These are phyloP conservation scores for Grammomys surdaster DNA, from an alignment of 2,113 vertebrate genomes.

Conservation along the genomic window DNA sequence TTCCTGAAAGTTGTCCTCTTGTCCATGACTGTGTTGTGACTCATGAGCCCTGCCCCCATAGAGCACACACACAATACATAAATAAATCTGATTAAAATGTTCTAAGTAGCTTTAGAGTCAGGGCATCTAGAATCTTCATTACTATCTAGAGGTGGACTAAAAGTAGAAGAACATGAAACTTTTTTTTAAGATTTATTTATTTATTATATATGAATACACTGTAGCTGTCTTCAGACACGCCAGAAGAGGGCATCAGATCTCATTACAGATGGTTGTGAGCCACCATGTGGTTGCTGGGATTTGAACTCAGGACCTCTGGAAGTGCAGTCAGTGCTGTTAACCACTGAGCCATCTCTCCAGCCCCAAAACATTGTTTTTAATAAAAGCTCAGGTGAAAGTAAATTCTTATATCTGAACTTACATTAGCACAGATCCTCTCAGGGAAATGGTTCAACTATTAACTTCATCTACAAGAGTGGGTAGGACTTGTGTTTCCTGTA, in stretches of 20 bases:
- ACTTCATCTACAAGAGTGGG: background rate
- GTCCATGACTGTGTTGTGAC: background rate
- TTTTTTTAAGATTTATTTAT: background rate
- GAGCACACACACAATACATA: background rate
- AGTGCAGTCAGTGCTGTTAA: too few relatives aligned
- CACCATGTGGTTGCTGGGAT: too few relatives aligned
- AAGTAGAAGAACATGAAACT: background rate
- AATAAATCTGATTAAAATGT: background rate
- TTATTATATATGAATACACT: too few relatives aligned
- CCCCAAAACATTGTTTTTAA: background rate
- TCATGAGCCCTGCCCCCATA: background rate
- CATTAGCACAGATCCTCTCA: slow-evolving; percentile 38
- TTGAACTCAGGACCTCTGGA: too few relatives aligned
- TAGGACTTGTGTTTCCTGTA: slow-evolving; percentile 8
- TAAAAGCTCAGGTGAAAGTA: background rate
- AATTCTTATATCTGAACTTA: slow-evolving; percentile 33
- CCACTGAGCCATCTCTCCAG: too few relatives aligned
- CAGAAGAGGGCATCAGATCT: too few relatives aligned
- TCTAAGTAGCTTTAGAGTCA: slow-evolving; percentile 47
- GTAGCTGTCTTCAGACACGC: too few relatives aligned
- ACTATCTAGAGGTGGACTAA: background rate
- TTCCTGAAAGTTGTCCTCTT: background rate
- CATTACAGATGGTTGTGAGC: too few relatives aligned
- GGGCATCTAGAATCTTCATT: background rate
- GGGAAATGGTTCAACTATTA: background rate